Percentiles rank a stretch among this genome's conserved stretches.
Evolutionary conservation across 2,888 invertebrate genomes (phyloP).

Genomic region (Drosophila tanythrix): DNA sequence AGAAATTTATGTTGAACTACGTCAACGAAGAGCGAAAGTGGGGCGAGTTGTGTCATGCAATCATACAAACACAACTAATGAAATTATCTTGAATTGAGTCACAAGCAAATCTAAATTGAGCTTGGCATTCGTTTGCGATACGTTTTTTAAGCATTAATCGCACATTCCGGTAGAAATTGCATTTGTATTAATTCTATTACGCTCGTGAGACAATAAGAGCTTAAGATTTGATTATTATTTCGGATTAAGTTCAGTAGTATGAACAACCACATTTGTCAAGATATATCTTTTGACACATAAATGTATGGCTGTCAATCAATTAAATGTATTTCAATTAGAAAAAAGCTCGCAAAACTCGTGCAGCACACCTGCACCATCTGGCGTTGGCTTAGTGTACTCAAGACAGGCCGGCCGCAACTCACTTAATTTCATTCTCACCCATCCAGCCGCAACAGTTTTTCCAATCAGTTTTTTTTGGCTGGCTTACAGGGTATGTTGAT

Average conservation of each 20-base stretch:
- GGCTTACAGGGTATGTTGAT: not conserved
- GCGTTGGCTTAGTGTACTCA: constrained; percentile 6
- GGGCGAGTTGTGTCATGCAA: constrained; percentile 2
- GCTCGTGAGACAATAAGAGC: constrained; percentile 1
- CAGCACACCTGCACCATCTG: constrained; percentile 33
- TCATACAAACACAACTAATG: constrained; percentile 17
- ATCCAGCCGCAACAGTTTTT: constrained; percentile 25
- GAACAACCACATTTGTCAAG: constrained; percentile 29
- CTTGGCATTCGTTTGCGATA: not conserved
- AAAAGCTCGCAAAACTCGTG: constrained; percentile 7
- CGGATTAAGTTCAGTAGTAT: constrained; percentile 8
- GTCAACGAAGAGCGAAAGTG: not conserved
- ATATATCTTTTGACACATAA: constrained; percentile 9
- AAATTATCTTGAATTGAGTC: constrained; percentile 24
- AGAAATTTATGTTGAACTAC: not conserved
- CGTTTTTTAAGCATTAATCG: not conserved
- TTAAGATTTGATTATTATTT: constrained; percentile 8
- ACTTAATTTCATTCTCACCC: constrained; percentile 7
- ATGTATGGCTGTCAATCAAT: constrained; percentile 45
- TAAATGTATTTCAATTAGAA: constrained; percentile 46
- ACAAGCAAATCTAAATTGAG: not conserved
- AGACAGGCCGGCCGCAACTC: not conserved
- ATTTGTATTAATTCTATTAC: not conserved
- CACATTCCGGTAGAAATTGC: not conserved
- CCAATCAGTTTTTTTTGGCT: constrained; percentile 14